Base-by-base conservation (phyloP, 2,113 vertebrate genomes). In the Entelurus aequoreus region DNA sequence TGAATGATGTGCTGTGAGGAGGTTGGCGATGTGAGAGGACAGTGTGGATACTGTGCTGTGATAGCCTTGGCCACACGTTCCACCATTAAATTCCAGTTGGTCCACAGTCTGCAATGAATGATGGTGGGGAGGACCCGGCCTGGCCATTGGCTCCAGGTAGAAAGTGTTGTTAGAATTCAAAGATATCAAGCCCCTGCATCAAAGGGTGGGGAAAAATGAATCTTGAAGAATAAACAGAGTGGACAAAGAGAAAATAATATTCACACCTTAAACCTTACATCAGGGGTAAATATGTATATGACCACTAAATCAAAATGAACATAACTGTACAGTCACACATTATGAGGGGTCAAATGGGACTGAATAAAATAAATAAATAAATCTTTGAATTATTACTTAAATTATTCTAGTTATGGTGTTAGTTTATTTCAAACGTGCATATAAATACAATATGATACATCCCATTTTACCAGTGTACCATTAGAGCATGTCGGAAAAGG, bases 121-220 rank as follows among this genome's bases (percentile, higher is more conserved):
- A 8, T 84, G 71, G 0, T 74, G 54, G 14, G 21, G 51, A 0
- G 74, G 52, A 51, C 79, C 69, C 0, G 65, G 69, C 21, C 59
- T 54, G 19, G 72, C 73, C 60, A 84, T 48, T 52, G 95, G 93
- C 4, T 92, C 90, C 87, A 98, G 82, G 83, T 98, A 97, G 77
- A 87, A 98, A 70, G 88, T 93, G 86, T 84, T 40, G 36, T 84
- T 94, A 49, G 70, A 82, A 84, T 79, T 91, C 68, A 98, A 87
- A n/a, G 81, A 78, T 53, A 98, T 94, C 74, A 98, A 84, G 38
- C 95, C 96, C 50, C 96, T 98, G 83, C 49, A 5, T 37, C 48
- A 1, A 47, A 21, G 70, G 14, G 42, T 9, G 38, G 42, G 42
- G 42, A 46, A 11, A 35, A 3, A 54, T 15, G 47, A 4, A 10